Conservation (phyloP, 2,797 vertebrate genomes). For the Serranus cabrilla region DNA sequence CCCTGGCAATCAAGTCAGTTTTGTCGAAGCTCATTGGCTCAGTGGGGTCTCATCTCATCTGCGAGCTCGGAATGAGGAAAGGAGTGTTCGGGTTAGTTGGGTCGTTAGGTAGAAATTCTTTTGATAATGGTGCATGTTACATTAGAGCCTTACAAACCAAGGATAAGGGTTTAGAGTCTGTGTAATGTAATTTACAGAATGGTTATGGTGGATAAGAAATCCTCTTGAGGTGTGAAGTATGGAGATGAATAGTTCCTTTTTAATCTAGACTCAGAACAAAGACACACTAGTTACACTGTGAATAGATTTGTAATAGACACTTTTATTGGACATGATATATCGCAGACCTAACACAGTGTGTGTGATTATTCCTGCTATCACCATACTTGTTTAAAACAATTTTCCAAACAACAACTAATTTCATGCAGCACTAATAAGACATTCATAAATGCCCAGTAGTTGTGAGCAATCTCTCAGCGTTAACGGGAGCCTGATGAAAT, state of each 20-base stretch:
- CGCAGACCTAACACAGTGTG: constrained; percentile 18
- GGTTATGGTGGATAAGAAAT: constrained; percentile 70
- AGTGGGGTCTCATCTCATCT: constrained; percentile 80
- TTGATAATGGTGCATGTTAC: constrained; percentile 82
- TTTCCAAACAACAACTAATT: constrained; percentile 64
- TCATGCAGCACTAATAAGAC: constrained; percentile 69
- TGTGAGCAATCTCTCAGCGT: constrained; percentile 74
- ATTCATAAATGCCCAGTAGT: constrained; percentile 70
- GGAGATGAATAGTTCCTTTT: constrained; percentile 68
- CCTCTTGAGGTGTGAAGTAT: constrained; percentile 69
- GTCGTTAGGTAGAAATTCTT: constrained; percentile 81
- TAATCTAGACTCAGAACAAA: constrained; percentile 56
- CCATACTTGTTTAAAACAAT: constrained; percentile 56
- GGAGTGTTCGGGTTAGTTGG: constrained; percentile 77
- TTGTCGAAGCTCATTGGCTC: constrained; percentile 87
- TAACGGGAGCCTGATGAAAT: constrained; percentile 70
- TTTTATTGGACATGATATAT: constrained; percentile 63
- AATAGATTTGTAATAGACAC: constrained; percentile 47
- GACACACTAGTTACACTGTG: constrained; percentile 32
- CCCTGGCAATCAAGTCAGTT: constrained; percentile 83
- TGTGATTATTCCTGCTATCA: constrained; percentile 23
- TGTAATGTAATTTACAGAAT: constrained; percentile 73
- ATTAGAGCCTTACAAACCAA: constrained; percentile 81
- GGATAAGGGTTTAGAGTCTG: constrained; percentile 70
- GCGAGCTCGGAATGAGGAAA: constrained; percentile 69